These are phyloP conservation scores for Apodemia mormo DNA, from an alignment of 2,888 invertebrate species.

Conservation along the genomic window DNA sequence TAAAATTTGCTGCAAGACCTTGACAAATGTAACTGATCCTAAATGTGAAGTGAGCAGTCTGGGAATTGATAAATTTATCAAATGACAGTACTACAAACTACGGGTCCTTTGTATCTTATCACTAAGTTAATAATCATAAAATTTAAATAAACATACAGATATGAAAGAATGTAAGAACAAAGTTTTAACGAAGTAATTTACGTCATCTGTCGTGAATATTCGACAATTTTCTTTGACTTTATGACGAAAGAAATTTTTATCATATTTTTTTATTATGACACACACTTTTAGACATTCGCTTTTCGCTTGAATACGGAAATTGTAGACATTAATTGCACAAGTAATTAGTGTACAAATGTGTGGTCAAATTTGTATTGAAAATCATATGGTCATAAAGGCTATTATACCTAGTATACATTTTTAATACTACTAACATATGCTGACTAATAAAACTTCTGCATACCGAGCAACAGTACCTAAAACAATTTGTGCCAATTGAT, in stretches of 20 bases:
- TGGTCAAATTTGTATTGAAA: too few relatives aligned
- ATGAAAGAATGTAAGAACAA: background rate
- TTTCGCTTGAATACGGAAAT: too few relatives aligned
- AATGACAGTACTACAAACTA: background rate
- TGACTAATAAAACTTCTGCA: background rate
- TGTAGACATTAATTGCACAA: too few relatives aligned
- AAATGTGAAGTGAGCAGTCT: background rate
- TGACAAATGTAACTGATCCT: background rate
- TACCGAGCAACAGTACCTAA: background rate
- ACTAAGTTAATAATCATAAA: constrained; percentile 7
- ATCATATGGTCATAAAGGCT: background rate
- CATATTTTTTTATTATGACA: too few relatives aligned
- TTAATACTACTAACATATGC: background rate
- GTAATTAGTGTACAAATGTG: too few relatives aligned
- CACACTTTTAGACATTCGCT: too few relatives aligned
- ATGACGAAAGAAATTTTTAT: background rate
- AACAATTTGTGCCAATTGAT: constrained; percentile 9
- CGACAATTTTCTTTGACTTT: background rate
- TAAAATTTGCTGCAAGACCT: background rate
- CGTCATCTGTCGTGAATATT: background rate
- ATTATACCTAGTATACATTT: background rate
- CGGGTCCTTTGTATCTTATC: background rate
- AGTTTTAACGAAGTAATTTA: background rate
- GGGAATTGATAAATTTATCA: background rate
- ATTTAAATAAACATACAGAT: background rate